Evolutionary conservation across 2,113 vertebrate species (phyloP), one percentile per base, ranked within the genome.

Genomic region (Burhinus bistriatus): DNA sequence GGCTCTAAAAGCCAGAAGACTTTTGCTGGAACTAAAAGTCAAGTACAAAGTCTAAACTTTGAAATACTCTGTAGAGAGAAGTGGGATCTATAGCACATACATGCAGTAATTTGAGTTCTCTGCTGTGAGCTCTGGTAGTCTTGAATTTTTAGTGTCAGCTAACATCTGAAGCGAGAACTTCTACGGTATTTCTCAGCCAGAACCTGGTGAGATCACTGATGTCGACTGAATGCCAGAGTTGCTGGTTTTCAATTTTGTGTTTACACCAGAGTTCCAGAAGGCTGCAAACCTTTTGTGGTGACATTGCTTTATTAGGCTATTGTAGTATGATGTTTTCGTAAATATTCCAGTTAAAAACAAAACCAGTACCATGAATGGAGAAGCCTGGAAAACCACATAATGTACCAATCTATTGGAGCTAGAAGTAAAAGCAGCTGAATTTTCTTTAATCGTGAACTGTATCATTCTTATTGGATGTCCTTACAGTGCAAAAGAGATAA

Each of bases 301-400:
- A 72, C 42, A 9, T 82, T 93, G 68, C 79, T 97, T 96, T 95
- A 91, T 96, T 95, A 94, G 82, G 90, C 55, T 91, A 9, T 90
- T 78, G 83, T 71, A 79, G 14, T 57, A 32, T 21, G 44, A 83
- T 55, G 83, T 77, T 65, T 95, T 90, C 12, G 22, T 94, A 80
- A 92, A 70, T 72, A 47, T 52, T 95, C 65, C 44, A 42, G 54
- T 90, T 84, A 83, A 77, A 93, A 96, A 87, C 54, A 92, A 80
- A 75, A 55, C 25, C 27, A 82, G 32, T 38, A 58, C 78, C 65
- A 62, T 93, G 87, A 95, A 91, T 76, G 87, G 93, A 96, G 80
- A 66, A 69, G 54, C 57, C 69, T 72, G 88, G 71, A 78, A 94
- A 96, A 95, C 45, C 52, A 21, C 8, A 4, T 65, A 59, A 38